Evolutionary conservation across 2,888 invertebrate genomes (phyloP).

Genomic region (Icerya purchasi): DNA sequence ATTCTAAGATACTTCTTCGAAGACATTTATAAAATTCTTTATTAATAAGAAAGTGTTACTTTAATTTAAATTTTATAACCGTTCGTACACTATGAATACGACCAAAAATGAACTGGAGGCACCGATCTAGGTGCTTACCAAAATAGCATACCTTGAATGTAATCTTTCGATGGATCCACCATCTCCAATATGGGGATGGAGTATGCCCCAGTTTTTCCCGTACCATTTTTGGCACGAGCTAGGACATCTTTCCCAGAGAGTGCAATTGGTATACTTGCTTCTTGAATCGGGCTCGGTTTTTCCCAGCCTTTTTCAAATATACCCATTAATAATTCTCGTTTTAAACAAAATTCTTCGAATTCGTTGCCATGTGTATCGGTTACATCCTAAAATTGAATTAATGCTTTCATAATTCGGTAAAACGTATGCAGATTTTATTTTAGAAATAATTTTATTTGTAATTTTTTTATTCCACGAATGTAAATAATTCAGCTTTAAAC

Average conservation of each 20-base stretch:
- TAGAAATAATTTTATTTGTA: too few relatives aligned
- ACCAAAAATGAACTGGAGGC: too few relatives aligned
- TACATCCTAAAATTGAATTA: constrained; percentile 53
- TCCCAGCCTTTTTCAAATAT: constrained; percentile 99
- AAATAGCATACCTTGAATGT: constrained; percentile 47
- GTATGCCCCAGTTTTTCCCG: constrained; percentile 98
- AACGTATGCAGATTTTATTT: too few relatives aligned
- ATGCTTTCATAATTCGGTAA: constrained; percentile 1
- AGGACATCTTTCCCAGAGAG: constrained; percentile 92
- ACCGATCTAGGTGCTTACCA: too few relatives aligned
- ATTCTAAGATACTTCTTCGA: too few relatives aligned
- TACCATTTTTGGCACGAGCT: constrained; percentile 98
- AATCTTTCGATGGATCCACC: constrained; percentile 68
- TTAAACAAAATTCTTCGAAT: constrained; percentile 97
- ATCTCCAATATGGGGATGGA: constrained; percentile 96
- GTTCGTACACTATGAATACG: too few relatives aligned
- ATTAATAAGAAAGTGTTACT: too few relatives aligned
- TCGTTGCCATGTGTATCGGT: constrained; percentile 97
- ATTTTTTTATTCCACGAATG: too few relatives aligned
- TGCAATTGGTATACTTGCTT: constrained; percentile 96
- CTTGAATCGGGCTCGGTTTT: constrained; percentile 97
- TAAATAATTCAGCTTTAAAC: too few relatives aligned
- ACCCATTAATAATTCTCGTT: constrained; percentile 93
- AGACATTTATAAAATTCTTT: too few relatives aligned
- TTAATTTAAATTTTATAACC: too few relatives aligned